phyloP scores from a whole-genome alignment of 2,797 vertebrate genomes.

The Hyperoplus lanceolatus region DNA sequence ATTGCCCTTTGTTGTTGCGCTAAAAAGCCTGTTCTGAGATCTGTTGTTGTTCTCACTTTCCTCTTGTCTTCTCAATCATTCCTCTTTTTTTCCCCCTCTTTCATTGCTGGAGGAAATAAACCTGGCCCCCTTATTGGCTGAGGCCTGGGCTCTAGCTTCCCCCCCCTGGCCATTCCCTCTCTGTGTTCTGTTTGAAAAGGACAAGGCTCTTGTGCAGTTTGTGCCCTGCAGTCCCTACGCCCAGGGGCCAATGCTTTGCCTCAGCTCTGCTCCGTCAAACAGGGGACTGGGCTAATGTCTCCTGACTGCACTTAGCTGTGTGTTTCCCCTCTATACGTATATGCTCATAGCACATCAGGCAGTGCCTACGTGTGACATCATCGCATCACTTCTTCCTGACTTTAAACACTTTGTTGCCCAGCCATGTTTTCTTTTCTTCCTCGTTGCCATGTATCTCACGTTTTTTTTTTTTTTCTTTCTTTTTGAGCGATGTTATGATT shows the following conservation, averaged over 20 bases:
- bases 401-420: conserved; percentile 77
- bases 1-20: conserved; percentile 82
- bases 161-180: conserved; percentile 80
- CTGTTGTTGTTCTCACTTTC: conserved; percentile 86
- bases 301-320: conserved; percentile 98
- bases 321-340: conserved; percentile 87
- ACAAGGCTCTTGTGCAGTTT: conserved; percentile 89
- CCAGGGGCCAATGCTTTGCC: conserved; percentile 90
- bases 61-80: conserved; percentile 77
- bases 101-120: conserved; percentile 79
- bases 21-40: conserved; percentile 70
- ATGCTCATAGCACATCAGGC: conserved; percentile 96
- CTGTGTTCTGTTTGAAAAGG: conserved; percentile 93
- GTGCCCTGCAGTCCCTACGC: conserved; percentile 89
- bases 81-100: conserved; percentile 44
- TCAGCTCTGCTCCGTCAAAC: conserved; percentile 93
- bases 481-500: conserved; percentile 89
- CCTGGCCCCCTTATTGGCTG: conserved; percentile 74
- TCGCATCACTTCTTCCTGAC: conserved; percentile 87
- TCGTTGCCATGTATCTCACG: too few relatives aligned
- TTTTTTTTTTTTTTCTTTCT: conserved; percentile 52
- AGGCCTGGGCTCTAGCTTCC: conserved; percentile 72
- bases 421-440: conserved; percentile 55
- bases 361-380: conserved; percentile 89
- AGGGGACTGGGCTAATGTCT: conserved; percentile 92